These are phyloP conservation scores for Pollicipes pollicipes DNA, from an alignment of 1,140 invertebrate genomes.

Conservation along the genomic window DNA sequence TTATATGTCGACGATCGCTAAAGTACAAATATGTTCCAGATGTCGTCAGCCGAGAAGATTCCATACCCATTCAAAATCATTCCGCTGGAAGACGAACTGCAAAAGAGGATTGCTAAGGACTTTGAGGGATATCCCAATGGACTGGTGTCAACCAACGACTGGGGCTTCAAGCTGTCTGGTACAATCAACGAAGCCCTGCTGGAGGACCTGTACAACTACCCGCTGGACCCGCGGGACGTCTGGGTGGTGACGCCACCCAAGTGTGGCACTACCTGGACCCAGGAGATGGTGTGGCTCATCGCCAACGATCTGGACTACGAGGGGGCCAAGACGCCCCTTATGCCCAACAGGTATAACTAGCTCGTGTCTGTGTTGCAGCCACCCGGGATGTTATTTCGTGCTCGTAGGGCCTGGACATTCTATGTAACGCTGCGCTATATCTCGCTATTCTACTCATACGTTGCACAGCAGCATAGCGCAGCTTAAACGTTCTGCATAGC, in stretches of 20 bases:
- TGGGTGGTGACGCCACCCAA: background rate
- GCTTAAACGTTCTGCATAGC: no score
- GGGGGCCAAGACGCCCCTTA: constrained; percentile 44
- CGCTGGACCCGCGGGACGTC: background rate
- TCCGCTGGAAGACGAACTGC: background rate
- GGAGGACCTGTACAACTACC: background rate
- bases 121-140: background rate
- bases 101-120: background rate
- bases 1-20: no score
- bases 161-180: background rate
- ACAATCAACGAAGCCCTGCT: background rate
- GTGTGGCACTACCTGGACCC: constrained; percentile 57
- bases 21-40: no score
- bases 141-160: background rate
- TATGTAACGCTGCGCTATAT: no score
- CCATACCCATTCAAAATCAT: background rate
- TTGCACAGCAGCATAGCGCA: no score
- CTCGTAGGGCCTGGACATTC: no score
- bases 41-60: background rate
- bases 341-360: background rate
- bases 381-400: no score
- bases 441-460: no score
- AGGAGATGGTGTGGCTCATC: constrained; percentile 60
- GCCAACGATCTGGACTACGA: constrained; percentile 55
- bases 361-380: no score